Percentiles rank a stretch among this genome's conserved stretches.
Evolutionary conservation across 2,113 vertebrate genomes (phyloP).

Genomic region (Piaya cayana): DNA sequence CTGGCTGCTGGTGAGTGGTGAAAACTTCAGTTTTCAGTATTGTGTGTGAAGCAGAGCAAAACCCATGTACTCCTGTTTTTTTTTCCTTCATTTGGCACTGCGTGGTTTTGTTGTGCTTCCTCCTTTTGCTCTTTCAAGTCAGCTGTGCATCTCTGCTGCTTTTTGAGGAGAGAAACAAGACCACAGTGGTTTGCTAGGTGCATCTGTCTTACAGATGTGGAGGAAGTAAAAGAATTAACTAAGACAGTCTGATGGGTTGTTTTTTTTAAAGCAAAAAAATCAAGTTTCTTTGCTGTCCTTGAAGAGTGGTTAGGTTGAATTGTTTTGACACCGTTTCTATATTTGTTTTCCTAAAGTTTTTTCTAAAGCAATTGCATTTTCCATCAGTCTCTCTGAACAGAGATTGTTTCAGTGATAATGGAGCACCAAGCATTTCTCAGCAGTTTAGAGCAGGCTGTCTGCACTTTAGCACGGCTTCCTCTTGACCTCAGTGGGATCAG

Average conservation of each 20-base stretch:
- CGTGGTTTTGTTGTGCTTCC: background rate
- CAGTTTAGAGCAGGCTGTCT: background rate
- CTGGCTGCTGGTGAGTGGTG: background rate
- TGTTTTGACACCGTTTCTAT: background rate
- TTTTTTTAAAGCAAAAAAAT: background rate
- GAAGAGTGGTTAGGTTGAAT: background rate
- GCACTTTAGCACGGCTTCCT: background rate
- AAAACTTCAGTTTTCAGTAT: background rate
- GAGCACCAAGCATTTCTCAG: background rate
- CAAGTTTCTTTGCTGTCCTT: background rate
- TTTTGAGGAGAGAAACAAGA: background rate
- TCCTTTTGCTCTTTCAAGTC: background rate
- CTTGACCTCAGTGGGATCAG: background rate
- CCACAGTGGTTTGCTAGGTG: background rate
- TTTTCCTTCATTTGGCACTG: background rate
- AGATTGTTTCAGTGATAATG: background rate
- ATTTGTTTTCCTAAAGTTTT: background rate
- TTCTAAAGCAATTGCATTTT: background rate
- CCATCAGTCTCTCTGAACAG: background rate
- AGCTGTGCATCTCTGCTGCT: background rate
- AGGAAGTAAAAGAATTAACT: background rate
- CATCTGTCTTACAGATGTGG: background rate
- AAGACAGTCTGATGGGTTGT: background rate
- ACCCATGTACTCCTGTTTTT: too few species aligned
- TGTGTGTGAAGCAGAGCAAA: background rate